Evolutionary conservation across 2,797 vertebrate species (phyloP).

Genomic region (Phalloptychus januarius): DNA sequence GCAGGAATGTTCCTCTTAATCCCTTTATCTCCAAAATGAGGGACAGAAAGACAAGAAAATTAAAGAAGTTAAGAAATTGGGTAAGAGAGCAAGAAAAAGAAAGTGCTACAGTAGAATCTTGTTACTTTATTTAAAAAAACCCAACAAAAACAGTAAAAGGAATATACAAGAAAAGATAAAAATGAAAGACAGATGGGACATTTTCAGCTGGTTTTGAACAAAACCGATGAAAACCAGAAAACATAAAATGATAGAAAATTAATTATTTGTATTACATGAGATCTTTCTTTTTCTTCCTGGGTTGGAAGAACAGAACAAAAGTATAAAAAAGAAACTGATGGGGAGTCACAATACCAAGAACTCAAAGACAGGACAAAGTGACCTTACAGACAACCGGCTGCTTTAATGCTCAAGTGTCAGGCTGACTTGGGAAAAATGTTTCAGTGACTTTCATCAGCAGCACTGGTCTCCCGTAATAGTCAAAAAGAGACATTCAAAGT

Average conservation of each 20-base stretch:
- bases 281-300: slow-evolving; percentile 6
- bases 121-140: slow-evolving; percentile 37
- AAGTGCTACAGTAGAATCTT: slow-evolving; percentile 29
- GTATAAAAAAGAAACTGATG: slow-evolving; percentile 32
- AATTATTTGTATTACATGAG: neutral
- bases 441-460: slow-evolving; percentile 58
- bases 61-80: slow-evolving; percentile 22
- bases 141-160: slow-evolving; percentile 8
- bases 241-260: neutral
- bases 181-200: slow-evolving; percentile 18
- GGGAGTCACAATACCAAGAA: slow-evolving; percentile 38
- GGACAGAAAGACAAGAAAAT: slow-evolving; percentile 24
- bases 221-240: slow-evolving; percentile 12
- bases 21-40: slow-evolving; percentile 72
- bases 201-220: slow-evolving; percentile 1
- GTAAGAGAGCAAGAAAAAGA: slow-evolving; percentile 20
- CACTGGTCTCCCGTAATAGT: slow-evolving; percentile 44
- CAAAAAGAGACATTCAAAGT: slow-evolving; percentile 49
- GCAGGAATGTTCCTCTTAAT: slow-evolving; percentile 79
- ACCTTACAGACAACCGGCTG: slow-evolving; percentile 52
- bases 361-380: slow-evolving; percentile 45
- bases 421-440: slow-evolving; percentile 70
- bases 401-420: slow-evolving; percentile 59
- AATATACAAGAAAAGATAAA: slow-evolving; percentile 12
- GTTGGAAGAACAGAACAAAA: slow-evolving; percentile 5